Conservation (phyloP, 1,140 invertebrate genomes). For the Xylocopa sonorina region DNA sequence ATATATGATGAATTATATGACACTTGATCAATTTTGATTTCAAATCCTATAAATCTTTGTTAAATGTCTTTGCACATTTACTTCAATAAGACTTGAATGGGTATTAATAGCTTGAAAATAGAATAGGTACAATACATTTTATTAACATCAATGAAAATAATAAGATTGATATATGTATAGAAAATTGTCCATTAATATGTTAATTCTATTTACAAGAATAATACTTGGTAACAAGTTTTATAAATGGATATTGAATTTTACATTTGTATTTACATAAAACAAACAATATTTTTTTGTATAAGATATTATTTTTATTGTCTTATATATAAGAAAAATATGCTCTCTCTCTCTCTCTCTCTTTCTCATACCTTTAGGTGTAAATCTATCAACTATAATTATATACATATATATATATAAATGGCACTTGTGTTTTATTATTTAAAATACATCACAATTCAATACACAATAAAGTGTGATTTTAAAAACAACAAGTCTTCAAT, state of each 20-base stretch:
- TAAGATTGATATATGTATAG: not conserved
- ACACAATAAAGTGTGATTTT: not conserved
- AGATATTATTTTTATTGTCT: not conserved
- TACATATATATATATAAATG: too few relatives aligned
- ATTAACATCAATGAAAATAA: not conserved
- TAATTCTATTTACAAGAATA: not conserved
- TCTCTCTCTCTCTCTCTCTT: too few relatives aligned
- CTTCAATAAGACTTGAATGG: too few relatives aligned
- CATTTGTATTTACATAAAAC: not conserved
- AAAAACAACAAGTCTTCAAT: too few relatives aligned
- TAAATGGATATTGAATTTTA: not conserved
- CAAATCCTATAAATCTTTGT: not conserved
- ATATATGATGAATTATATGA: slow-evolving; percentile 27
- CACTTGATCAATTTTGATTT: slow-evolving; percentile 1
- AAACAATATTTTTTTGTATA: too few relatives aligned
- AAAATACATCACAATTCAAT: not conserved
- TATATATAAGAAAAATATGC: not conserved
- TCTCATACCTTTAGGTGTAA: too few relatives aligned
- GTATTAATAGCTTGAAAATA: too few relatives aligned
- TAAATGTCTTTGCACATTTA: not conserved
- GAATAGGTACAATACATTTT: not conserved
- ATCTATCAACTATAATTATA: not conserved
- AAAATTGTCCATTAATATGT: not conserved
- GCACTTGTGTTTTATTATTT: not conserved
- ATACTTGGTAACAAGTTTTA: not conserved